Percentiles rank a stretch among this genome's conserved stretches.
These are phyloP conservation scores for Slavum lentiscoides DNA, from an alignment of 2,888 invertebrate species.

Conservation along the genomic window DNA sequence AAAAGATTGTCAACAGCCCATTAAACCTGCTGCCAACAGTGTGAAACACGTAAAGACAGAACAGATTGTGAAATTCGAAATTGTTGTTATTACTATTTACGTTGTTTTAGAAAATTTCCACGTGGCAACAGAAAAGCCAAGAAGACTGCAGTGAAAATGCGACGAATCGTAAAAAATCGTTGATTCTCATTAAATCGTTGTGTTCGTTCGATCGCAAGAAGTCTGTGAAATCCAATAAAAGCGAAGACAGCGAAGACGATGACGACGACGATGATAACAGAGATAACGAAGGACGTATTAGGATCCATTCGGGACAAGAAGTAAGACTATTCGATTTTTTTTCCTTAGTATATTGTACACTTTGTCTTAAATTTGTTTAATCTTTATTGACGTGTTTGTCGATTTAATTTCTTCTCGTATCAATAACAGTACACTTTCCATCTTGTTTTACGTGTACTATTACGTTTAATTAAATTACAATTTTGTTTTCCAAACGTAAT, in stretches of 20 bases:
- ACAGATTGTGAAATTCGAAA: neutral
- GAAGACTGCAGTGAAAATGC: constrained; percentile 14
- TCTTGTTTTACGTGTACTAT: too few relatives aligned
- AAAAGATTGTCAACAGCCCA: neutral
- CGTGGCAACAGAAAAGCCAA: constrained; percentile 41
- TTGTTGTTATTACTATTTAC: neutral
- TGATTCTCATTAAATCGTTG: constrained; percentile 17
- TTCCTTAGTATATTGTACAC: neutral
- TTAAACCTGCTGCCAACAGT: constrained; percentile 23
- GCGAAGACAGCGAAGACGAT: constrained; percentile 61
- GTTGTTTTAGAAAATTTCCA: constrained; percentile 39
- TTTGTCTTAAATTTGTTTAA: neutral
- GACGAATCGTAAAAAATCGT: constrained; percentile 27
- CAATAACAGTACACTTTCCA: too few relatives aligned
- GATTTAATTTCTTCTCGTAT: neutral
- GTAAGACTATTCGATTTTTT: constrained; percentile 58
- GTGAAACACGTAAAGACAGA: constrained; percentile 36
- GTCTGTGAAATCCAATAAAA: constrained; percentile 34
- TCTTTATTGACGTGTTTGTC: neutral
- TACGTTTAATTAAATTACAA: neutral
- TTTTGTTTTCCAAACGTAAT: too few relatives aligned
- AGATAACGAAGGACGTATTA: constrained; percentile 78
- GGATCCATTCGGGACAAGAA: constrained; percentile 77
- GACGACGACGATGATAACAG: constrained; percentile 74
- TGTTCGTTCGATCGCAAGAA: constrained; percentile 34